Evolutionary conservation across 1,140 invertebrate genomes (phyloP).

Genomic region (Arion vulgaris): DNA sequence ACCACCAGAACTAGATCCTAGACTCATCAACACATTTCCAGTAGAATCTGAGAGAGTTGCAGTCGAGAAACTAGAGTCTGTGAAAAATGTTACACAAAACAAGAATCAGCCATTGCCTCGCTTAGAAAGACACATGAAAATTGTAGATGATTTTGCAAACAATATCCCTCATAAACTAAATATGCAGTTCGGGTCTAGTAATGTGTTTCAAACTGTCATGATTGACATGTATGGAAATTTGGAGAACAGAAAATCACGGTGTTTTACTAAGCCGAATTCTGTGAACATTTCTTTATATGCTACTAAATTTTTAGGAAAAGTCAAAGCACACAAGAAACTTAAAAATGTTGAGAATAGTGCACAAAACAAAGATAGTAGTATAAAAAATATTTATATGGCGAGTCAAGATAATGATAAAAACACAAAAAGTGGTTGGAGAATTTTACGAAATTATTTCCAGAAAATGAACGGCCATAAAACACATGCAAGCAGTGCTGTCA

Average conservation of each 20-base stretch:
- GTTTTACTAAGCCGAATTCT: slow-evolving; percentile 11
- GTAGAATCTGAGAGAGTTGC: neutral
- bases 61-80: neutral
- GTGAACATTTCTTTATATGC: slow-evolving; percentile 41
- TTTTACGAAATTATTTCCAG: slow-evolving; percentile 47
- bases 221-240: slow-evolving; percentile 51
- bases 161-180: slow-evolving; percentile 40
- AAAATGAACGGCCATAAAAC: slow-evolving; percentile 46
- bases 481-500: slow-evolving; percentile 39
- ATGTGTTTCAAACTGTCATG: slow-evolving; percentile 54
- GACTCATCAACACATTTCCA: neutral
- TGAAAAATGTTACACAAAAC: neutral
- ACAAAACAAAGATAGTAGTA: neutral
- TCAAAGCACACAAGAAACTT: slow-evolving; percentile 17
- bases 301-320: slow-evolving; percentile 36
- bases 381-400: neutral
- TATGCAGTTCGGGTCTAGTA: slow-evolving; percentile 49
- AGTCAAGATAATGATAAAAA: slow-evolving; percentile 42
- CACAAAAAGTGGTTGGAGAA: slow-evolving; percentile 52
- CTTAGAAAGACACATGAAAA: slow-evolving; percentile 53
- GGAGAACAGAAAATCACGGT: slow-evolving; percentile 48
- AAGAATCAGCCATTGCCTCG: slow-evolving; percentile 42
- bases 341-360: neutral
- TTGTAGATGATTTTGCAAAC: slow-evolving; percentile 44
- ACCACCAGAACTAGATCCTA: neutral